Evolutionary conservation across 1,140 invertebrate genomes (phyloP).

Genomic region (Drosophila quadrilineata): DNA sequence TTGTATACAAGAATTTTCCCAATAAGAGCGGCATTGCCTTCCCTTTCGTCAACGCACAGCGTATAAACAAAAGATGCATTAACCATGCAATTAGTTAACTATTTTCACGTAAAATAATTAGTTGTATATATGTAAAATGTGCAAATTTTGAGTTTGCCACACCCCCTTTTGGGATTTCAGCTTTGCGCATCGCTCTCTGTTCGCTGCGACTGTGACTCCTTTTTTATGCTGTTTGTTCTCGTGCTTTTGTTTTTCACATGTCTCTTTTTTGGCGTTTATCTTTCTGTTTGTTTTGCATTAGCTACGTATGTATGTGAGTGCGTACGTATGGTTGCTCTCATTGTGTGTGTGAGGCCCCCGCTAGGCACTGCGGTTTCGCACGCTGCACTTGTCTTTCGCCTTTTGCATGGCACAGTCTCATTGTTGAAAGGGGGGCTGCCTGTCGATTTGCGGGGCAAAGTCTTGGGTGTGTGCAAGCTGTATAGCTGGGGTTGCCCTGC

Average conservation of each 20-base stretch:
- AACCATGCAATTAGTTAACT: constrained; percentile 31
- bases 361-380: constrained; percentile 53
- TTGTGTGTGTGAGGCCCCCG: constrained; percentile 28
- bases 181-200: constrained; percentile 35
- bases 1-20: constrained; percentile 70
- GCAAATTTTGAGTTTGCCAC: constrained; percentile 34
- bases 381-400: constrained; percentile 58
- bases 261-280: constrained; percentile 76
- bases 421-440: background rate
- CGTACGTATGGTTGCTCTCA: constrained; percentile 14
- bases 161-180: constrained; percentile 41
- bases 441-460: constrained; percentile 2
- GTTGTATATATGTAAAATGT: background rate
- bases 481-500: constrained; percentile 27
- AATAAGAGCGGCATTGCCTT: constrained; percentile 47
- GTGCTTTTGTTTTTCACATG: constrained; percentile 64
- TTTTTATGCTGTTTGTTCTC: constrained; percentile 41
- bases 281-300: constrained; percentile 68
- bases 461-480: constrained; percentile 18
- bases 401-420: background rate
- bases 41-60: constrained; percentile 4
- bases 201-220: constrained; percentile 25
- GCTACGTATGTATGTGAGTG: constrained; percentile 18
- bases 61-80: constrained; percentile 27
- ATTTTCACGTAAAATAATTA: constrained; percentile 15